A percentile compares a stretch with the other conserved stretches of the same genome.
Evolutionary conservation across 2,888 invertebrate species (phyloP).

Genomic region (Cantharis flavilabris): DNA sequence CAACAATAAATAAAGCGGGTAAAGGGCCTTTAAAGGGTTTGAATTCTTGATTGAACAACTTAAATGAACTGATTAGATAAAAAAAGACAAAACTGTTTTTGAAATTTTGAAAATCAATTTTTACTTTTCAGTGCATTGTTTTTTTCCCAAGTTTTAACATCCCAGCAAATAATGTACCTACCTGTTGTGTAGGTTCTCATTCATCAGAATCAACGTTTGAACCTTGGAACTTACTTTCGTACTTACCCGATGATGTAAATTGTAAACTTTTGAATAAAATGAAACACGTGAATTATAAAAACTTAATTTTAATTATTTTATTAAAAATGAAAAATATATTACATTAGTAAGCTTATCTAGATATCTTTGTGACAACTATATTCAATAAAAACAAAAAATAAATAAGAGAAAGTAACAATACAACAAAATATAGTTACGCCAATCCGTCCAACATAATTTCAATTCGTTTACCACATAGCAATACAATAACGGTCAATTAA

Average conservation of each 20-base stretch:
- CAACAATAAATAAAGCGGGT: too few relatives aligned
- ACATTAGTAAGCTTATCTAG: conserved; percentile 25
- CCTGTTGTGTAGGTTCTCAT: background rate
- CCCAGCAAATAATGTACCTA: background rate
- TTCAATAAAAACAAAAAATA: conserved; percentile 26
- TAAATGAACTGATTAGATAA: too few relatives aligned
- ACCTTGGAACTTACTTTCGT: background rate
- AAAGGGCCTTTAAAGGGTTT: too few relatives aligned
- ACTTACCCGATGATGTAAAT: background rate
- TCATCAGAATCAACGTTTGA: background rate
- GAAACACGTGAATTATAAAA: background rate
- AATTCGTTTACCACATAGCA: background rate
- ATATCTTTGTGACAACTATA: conserved; percentile 22
- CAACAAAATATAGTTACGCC: conserved; percentile 6
- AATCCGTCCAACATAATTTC: background rate
- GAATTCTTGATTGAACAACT: too few relatives aligned
- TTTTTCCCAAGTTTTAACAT: too few relatives aligned
- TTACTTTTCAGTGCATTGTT: too few relatives aligned
- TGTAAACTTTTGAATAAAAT: background rate
- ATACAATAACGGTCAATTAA: background rate
- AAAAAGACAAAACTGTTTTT: too few relatives aligned
- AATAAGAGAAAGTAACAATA: conserved; percentile 18
- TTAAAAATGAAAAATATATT: conserved; percentile 30
- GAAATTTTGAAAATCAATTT: too few relatives aligned
- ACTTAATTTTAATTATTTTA: conserved; percentile 14